A percentile compares a stretch with the other conserved stretches of the same genome.
phyloP scores from a whole-genome alignment of 2,797 vertebrate species.

The Synanceia verrucosa region DNA sequence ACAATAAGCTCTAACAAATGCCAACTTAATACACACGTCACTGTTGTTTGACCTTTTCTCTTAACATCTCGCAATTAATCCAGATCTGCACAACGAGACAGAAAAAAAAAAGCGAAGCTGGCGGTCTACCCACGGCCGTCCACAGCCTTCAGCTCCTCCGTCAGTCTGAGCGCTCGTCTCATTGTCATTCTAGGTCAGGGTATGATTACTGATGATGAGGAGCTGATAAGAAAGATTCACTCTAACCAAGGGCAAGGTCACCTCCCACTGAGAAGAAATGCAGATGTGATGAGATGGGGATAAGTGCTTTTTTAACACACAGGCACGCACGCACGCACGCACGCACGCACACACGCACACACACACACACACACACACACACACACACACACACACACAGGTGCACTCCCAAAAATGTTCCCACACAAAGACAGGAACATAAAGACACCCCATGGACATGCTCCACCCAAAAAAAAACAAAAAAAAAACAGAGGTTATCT shows the following conservation, averaged over 20 bases:
- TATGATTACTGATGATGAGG: conserved; percentile 74
- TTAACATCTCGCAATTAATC: conserved; percentile 8
- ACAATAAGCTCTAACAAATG: conserved; percentile 9
- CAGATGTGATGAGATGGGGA: conserved; percentile 70
- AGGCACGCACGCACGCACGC: neutral
- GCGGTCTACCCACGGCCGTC: neutral
- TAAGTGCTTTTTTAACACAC: conserved; percentile 45
- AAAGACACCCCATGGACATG: neutral
- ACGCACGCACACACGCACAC: conserved; percentile 11
- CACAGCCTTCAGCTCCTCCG: conserved; percentile 25
- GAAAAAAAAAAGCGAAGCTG: neutral
- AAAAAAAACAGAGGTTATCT: neutral
- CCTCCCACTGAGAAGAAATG: conserved; percentile 67
- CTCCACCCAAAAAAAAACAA: neutral
- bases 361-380: neutral
- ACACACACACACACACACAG: neutral
- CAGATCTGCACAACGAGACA: neutral
- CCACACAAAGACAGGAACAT: neutral
- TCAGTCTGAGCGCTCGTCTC: conserved; percentile 47
- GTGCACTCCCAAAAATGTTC: neutral
- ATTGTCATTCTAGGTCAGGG: conserved; percentile 70
- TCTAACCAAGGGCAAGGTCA: conserved; percentile 76
- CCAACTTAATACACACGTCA: neutral
- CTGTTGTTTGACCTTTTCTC: conserved; percentile 15
- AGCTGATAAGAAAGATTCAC: conserved; percentile 75